Conservation (phyloP, 2,113 vertebrate species). For the Microcebus lehilahytsara region DNA sequence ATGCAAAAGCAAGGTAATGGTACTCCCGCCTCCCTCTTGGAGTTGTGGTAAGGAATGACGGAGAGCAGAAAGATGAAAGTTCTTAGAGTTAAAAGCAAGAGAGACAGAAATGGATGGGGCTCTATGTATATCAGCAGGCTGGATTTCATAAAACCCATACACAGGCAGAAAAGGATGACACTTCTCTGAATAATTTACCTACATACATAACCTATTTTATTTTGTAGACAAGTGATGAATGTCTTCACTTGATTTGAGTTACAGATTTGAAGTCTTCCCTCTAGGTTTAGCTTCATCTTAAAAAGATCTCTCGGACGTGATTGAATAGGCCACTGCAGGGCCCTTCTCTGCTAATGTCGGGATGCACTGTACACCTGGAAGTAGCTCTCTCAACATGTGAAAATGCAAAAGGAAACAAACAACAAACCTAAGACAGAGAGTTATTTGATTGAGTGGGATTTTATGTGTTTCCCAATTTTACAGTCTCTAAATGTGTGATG, state of each 20-base stretch:
- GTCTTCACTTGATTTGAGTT: neutral
- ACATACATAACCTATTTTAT: neutral
- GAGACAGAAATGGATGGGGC: neutral
- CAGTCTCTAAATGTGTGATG: neutral
- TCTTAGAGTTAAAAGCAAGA: constrained; percentile 20
- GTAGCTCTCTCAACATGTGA: neutral
- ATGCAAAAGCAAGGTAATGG: neutral
- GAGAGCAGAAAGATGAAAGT: neutral
- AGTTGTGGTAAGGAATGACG: neutral
- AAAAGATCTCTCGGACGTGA: neutral
- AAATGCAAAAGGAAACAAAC: neutral
- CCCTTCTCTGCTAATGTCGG: neutral
- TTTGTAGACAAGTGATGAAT: constrained; percentile 32
- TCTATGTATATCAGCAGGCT: neutral
- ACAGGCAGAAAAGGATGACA: neutral
- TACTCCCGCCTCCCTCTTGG: neutral
- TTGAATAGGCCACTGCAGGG: neutral
- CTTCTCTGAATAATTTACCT: constrained; percentile 40
- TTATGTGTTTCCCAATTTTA: neutral
- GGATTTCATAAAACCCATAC: neutral
- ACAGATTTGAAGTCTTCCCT: constrained; percentile 8
- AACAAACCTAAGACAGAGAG: neutral
- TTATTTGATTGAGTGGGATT: neutral
- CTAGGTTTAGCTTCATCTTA: neutral
- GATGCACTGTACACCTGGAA: neutral